These are phyloP conservation scores for Anarsia innoxiella DNA, from an alignment of 2,888 invertebrate genomes.

Conservation along the genomic window DNA sequence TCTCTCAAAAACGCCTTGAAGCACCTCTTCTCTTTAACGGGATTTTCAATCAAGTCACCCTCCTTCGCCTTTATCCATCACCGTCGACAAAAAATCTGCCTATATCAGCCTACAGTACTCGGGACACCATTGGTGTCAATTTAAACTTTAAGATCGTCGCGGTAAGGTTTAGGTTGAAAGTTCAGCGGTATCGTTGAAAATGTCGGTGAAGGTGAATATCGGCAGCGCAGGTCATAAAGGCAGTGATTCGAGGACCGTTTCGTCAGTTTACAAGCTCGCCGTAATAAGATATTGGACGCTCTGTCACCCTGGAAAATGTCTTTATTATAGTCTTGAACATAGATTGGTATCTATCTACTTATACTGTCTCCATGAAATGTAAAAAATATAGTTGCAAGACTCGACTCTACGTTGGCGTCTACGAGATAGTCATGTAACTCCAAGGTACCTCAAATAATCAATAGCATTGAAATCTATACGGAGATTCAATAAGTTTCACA, in stretches of 20 bases:
- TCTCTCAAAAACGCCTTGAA: constrained; percentile 28
- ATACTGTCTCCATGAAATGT: no score
- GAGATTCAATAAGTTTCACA: no score
- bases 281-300: constrained; percentile 63
- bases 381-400: no score
- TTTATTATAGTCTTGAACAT: constrained; percentile 44
- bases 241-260: constrained; percentile 58
- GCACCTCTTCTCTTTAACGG: constrained; percentile 37
- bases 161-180: constrained; percentile 31
- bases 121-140: constrained; percentile 1
- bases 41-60: constrained; percentile 52
- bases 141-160: constrained; percentile 12
- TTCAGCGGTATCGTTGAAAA: constrained; percentile 25
- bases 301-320: constrained; percentile 53
- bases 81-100: constrained; percentile 49
- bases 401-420: no score
- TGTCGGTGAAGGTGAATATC: constrained; percentile 51
- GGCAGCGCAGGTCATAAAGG: constrained; percentile 50
- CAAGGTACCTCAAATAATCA: no score
- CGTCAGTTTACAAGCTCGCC: constrained; percentile 57
- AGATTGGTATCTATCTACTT: no score
- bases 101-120: constrained; percentile 39
- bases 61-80: constrained; percentile 48
- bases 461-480: no score
- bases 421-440: no score